Conservation (phyloP, 2,797 vertebrate genomes). For the Heliangelus exortis region DNA sequence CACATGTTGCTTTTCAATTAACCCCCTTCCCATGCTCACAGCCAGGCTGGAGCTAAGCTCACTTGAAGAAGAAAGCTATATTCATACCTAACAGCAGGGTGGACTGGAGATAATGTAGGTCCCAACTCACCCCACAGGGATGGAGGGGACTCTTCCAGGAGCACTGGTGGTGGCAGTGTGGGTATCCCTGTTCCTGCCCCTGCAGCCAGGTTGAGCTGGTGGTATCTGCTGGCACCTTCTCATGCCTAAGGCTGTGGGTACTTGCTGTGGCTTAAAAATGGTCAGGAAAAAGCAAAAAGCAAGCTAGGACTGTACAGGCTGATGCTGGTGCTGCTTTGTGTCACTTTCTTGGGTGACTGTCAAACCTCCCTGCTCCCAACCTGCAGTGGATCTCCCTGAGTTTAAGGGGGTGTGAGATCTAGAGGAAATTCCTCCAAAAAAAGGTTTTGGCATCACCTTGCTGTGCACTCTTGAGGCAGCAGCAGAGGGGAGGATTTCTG, state of each 20-base stretch:
- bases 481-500: background rate
- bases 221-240: background rate
- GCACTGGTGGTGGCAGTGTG: rapidly evolving
- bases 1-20: constrained; percentile 14
- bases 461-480: background rate
- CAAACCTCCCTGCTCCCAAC: background rate
- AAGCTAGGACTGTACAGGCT: background rate
- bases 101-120: background rate
- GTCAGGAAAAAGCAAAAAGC: background rate
- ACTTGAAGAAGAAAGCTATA: background rate
- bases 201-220: background rate
- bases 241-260: background rate
- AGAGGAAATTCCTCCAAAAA: background rate
- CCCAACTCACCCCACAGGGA: background rate
- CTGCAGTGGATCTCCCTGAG: background rate
- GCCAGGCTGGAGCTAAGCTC: background rate
- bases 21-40: background rate
- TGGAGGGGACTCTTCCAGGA: background rate
- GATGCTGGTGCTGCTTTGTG: background rate
- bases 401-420: background rate
- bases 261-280: background rate
- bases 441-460: background rate
- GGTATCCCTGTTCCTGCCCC: background rate
- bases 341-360: background rate
- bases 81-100: rapidly evolving